Conservation (phyloP, 2,888 invertebrate species). For the Xanthorhoe spadicearia region DNA sequence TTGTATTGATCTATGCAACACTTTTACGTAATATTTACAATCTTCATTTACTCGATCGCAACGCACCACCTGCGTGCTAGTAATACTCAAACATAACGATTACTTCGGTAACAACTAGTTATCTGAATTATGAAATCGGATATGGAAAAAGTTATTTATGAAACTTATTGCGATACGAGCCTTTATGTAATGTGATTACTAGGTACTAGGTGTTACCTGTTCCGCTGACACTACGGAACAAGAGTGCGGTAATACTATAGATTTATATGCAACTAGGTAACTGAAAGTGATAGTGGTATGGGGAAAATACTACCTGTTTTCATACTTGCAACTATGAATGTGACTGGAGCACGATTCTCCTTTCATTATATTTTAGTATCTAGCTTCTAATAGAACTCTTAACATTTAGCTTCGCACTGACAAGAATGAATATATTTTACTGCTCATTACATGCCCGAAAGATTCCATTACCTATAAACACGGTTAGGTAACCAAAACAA, state of each 20-base stretch:
- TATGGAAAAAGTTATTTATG: constrained; percentile 52
- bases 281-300: constrained; percentile 40
- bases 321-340: constrained; percentile 20
- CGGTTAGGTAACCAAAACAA: constrained; percentile 23
- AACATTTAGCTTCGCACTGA: neutral
- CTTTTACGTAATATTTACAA: constrained; percentile 52
- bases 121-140: constrained; percentile 55
- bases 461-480: constrained; percentile 15
- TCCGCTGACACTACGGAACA: constrained; percentile 35
- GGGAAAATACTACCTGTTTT: constrained; percentile 31
- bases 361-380: constrained; percentile 15
- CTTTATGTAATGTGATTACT: constrained; percentile 50
- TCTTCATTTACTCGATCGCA: constrained; percentile 46
- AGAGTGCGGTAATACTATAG: constrained; percentile 36
- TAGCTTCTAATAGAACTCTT: neutral
- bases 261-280: constrained; percentile 37
- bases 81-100: constrained; percentile 48
- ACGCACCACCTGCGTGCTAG: constrained; percentile 49
- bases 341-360: constrained; percentile 16
- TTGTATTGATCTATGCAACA: constrained; percentile 44
- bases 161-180: constrained; percentile 49
- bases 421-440: constrained; percentile 12
- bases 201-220: constrained; percentile 30
- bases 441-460: constrained; percentile 10
- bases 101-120: constrained; percentile 52